Percentiles rank a stretch among this genome's conserved stretches.
Conservation (phyloP, 1,140 invertebrate species). For the Panonychus citri region DNA sequence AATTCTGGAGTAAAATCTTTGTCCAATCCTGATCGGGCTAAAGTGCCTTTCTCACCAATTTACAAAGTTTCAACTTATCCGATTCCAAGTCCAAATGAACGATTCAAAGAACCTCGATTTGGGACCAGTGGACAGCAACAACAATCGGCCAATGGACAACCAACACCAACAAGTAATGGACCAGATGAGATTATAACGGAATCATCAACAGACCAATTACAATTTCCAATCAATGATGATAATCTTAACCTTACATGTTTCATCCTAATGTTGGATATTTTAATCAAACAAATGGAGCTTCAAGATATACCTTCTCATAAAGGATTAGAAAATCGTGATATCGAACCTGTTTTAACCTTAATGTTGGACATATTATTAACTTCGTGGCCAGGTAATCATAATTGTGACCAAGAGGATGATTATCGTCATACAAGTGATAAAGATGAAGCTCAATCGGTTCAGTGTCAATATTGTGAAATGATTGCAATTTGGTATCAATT, state of each 20-base stretch:
- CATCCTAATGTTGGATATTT: slow-evolving; percentile 83
- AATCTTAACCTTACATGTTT: slow-evolving; percentile 48
- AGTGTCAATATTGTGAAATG: slow-evolving; percentile 70
- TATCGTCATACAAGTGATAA: not conserved
- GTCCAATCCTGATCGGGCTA: not conserved
- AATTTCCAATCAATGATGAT: not conserved
- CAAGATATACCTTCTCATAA: slow-evolving; percentile 65
- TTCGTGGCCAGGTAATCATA: slow-evolving; percentile 44
- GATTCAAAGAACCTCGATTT: not conserved
- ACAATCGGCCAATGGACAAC: not conserved
- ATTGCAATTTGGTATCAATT: slow-evolving; percentile 74
- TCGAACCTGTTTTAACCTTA: slow-evolving; percentile 33
- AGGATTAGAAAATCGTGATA: slow-evolving; percentile 47
- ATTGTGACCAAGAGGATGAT: slow-evolving; percentile 30
- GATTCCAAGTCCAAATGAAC: not conserved
- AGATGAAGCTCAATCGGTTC: slow-evolving; percentile 9
- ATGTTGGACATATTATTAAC: slow-evolving; percentile 55
- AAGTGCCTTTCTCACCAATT: not conserved
- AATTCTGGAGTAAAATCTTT: slow-evolving; percentile 41
- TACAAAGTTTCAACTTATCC: not conserved
- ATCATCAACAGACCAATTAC: not conserved
- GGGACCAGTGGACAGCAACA: not conserved
- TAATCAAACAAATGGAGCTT: slow-evolving; percentile 86
- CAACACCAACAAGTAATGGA: not conserved
- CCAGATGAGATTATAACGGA: not conserved